Conservation (phyloP, 2,113 vertebrate genomes). For the Lepus timidus region DNA sequence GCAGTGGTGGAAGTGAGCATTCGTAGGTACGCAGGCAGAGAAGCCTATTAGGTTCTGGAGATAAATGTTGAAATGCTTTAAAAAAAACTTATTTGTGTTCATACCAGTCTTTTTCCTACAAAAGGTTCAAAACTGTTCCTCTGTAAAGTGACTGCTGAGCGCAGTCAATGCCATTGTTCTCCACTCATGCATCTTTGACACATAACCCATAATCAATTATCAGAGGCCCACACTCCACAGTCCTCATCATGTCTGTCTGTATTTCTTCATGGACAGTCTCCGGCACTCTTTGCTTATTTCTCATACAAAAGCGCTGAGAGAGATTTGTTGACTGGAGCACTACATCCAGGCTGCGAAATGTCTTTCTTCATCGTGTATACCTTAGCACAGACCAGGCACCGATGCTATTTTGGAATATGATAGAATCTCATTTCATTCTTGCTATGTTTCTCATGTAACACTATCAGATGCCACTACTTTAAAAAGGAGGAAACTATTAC, state of each 20-base stretch:
- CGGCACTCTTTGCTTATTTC: neutral
- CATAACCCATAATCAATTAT: neutral
- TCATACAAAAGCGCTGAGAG: neutral
- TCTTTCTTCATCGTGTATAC: neutral
- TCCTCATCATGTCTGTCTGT: neutral
- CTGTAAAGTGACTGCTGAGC: neutral
- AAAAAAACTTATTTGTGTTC: conserved; percentile 35
- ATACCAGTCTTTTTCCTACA: neutral
- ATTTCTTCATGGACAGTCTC: neutral
- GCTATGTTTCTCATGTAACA: neutral
- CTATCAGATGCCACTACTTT: neutral
- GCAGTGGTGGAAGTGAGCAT: neutral
- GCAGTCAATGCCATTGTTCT: neutral
- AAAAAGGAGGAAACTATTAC: neutral
- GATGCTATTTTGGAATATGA: neutral
- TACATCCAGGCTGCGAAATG: neutral
- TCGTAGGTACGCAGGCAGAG: neutral
- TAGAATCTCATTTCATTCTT: conserved; percentile 21
- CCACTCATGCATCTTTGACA: neutral
- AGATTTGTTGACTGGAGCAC: neutral
- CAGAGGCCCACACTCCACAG: neutral
- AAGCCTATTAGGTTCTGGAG: neutral
- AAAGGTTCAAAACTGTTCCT: neutral
- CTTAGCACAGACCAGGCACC: neutral
- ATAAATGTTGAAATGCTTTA: conserved; percentile 33